Evolutionary conservation across 2,888 invertebrate species (phyloP), one percentile per base, ranked within the genome.

Genomic region (Dynastes grantii): DNA sequence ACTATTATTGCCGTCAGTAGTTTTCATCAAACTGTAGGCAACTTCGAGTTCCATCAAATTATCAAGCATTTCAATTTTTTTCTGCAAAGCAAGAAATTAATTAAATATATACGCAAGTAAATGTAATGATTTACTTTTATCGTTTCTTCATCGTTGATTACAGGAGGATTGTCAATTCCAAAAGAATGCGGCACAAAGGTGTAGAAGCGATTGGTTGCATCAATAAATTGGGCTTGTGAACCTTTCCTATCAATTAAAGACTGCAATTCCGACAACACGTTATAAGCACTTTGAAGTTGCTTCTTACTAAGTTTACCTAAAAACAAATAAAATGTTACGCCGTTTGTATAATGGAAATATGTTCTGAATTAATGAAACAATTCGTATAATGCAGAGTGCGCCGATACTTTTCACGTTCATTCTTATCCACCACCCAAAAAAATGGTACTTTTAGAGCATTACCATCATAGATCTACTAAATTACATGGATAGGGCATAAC

Each of bases 131-230:
- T 76, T 85, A 90, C 90, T 86, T 92, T 91, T n/a, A 99, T 94
- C 68, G 94, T 90, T 68, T 96, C 95, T 4, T 90, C 86, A 27
- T 93, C 93, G 83, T 97, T 92, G 71, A 99, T 90, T 58, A 97
- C 86, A 1, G 96, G 96, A 0, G 97, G 96, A 83, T 93, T 93
- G 16, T 93, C 91, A 55, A 96, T 89, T 0, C 99, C 99, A 88
- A 98, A 98, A 85, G 95, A 95, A 87, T 99, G 99, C 0, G 99
- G 99, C 80, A 99, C 95, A 70, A 98, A 90, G 0, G 98, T 98
- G 88, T 97, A 99, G 90, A 99, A 99, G 81, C 92, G 92, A 89
- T 99, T 99, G 1, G 97, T 95, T 0, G 95, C 95, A 87, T 97
- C 98, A 58, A 97, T 91, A 78, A 97, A 92, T 0, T 89, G 84